phyloP scores from a whole-genome alignment of 2,888 invertebrate species.

The Erpobdella octoculata region DNA sequence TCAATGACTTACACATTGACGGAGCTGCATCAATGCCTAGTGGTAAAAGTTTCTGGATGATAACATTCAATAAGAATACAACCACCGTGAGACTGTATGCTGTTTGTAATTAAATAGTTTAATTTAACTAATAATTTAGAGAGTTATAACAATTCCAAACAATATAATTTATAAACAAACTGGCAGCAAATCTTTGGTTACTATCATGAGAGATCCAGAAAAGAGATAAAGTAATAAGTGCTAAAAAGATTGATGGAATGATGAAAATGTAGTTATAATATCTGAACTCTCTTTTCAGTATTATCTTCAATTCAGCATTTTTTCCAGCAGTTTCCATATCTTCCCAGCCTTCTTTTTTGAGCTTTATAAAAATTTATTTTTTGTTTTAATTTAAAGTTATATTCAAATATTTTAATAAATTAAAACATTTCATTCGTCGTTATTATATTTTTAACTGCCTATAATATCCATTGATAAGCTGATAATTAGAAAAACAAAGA shows the following conservation, averaged over 20 bases:
- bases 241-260: slow-evolving; percentile 29
- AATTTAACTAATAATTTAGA: too few species aligned
- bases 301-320: neutral
- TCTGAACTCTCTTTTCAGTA: slow-evolving; percentile 20
- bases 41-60: slow-evolving; percentile 12
- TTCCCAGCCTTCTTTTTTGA: too few species aligned
- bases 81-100: slow-evolving; percentile 3
- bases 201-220: slow-evolving; percentile 32
- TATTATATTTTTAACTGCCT: too few species aligned
- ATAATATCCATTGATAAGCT: too few species aligned
- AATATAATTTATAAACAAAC: too few species aligned
- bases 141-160: too few species aligned
- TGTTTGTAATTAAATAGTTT: too few species aligned
- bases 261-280: slow-evolving; percentile 32
- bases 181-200: slow-evolving; percentile 30
- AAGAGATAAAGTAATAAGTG: slow-evolving; percentile 28
- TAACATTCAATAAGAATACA: neutral
- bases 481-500: too few species aligned
- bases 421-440: too few species aligned
- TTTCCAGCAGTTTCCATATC: neutral
- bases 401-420: too few species aligned
- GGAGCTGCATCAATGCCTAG: neutral
- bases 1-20: neutral
- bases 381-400: too few species aligned
- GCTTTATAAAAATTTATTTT: too few species aligned